Conservation (phyloP, 2,113 vertebrate species). For the Tetrax tetrax region DNA sequence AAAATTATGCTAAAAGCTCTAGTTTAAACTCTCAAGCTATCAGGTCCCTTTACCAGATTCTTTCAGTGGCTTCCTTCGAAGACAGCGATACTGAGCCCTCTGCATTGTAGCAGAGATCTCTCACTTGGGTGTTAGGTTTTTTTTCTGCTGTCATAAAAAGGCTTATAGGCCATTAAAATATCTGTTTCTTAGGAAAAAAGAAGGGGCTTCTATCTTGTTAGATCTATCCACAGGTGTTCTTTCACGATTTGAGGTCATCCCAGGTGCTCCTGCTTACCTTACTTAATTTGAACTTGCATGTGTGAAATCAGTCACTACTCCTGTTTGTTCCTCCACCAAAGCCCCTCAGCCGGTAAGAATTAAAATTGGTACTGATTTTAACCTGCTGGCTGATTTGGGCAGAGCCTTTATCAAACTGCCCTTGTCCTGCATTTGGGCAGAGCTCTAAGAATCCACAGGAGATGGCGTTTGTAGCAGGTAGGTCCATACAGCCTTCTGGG, state of each 20-base stretch:
- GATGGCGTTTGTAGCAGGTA: background rate
- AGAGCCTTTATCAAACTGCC: background rate
- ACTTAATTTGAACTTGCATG: background rate
- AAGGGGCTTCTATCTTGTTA: background rate
- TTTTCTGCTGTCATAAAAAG: background rate
- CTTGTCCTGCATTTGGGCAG: background rate
- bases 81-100: background rate
- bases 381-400: background rate
- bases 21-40: background rate
- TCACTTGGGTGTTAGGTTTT: background rate
- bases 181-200: background rate
- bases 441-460: background rate
- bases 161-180: background rate
- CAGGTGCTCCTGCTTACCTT: background rate
- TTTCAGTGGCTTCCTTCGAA: background rate
- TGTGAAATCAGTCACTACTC: background rate
- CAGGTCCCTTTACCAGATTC: background rate
- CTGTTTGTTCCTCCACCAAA: background rate
- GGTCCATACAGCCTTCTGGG: background rate
- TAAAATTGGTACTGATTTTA: background rate
- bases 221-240: background rate
- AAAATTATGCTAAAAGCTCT: background rate
- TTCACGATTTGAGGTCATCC: background rate
- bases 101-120: background rate
- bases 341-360: background rate